Base-by-base conservation (phyloP, 2,888 invertebrate species). In the Corythucha ciliata region DNA sequence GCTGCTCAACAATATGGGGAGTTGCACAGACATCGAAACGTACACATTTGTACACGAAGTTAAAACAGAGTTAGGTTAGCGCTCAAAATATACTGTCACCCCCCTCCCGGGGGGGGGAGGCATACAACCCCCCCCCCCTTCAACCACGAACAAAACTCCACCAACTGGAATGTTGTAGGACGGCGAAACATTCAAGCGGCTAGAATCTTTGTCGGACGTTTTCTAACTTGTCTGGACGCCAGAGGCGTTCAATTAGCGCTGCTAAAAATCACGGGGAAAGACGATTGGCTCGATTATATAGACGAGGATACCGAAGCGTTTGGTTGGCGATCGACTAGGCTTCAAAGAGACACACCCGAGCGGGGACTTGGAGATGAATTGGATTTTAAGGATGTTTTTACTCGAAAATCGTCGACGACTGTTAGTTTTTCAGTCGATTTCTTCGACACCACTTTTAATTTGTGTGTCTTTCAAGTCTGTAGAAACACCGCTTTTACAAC, bases 211-310 rank as follows among this genome's bases (percentile, higher is more conserved):
- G 70, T 73, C 55, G 79, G 78, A 5, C 63, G 69, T 5, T 70
- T 81, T 55, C 78, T 86, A 69, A 84, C 86, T 0, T 85, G 86
- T 0, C 66, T 89, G 37, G 81, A 87, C 62, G 83, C 83, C 77
- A 76, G 79, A 47, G 89, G 88, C 6, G 72, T 87, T 59, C 83
- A 84, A 58, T 71, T 90, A 24, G 81, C 85, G 10, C 59, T 89
- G 16, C 62, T 84, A 7, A 75, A 77, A 58, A 63, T 80, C 12
- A 69, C 68, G 14, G 62, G 66, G 2, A 54, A 64, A 4, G 67
- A 67, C 2, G 53, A 69, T 1, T 76, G 80, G 67, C 56, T 81
- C 52, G 63, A 68, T 4, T 71, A 74, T 36, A 67, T 83, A 16
- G 81, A 83, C 61, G 70, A 69, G 2, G 67, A 71, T 7, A 78